A percentile compares a stretch with the other conserved stretches of the same genome.
phyloP scores from a whole-genome alignment of 2,888 invertebrate genomes.

The Drosophila paramelanica region DNA sequence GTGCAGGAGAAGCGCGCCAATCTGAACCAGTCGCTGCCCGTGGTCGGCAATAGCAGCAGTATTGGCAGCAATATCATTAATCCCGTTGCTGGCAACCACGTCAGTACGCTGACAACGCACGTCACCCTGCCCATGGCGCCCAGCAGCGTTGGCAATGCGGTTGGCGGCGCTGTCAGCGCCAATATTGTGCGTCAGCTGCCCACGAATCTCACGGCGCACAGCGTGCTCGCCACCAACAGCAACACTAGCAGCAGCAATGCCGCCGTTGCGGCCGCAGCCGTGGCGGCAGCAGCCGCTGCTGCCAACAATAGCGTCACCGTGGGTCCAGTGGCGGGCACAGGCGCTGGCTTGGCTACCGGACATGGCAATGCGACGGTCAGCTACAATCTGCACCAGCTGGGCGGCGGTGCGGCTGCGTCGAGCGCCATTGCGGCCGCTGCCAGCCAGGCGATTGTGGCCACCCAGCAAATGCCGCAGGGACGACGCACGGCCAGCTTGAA shows the following conservation, averaged over 20 bases:
- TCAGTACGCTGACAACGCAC: conserved; percentile 42
- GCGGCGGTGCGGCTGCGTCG: conserved; percentile 89
- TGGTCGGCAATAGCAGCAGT: conserved; percentile 10
- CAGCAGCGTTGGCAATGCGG: conserved; percentile 14
- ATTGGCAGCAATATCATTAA: conserved; percentile 15
- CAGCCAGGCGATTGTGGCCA: conserved; percentile 97
- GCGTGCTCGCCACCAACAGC: conserved; percentile 22
- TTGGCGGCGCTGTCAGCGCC: conserved; percentile 10
- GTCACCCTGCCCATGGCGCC: conserved; percentile 75
- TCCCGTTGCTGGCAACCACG: conserved; percentile 38
- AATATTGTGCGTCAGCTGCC: conserved; percentile 61
- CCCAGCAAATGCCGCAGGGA: conserved; percentile 98
- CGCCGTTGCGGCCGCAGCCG: conserved; percentile 16
- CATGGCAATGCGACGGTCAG: conserved; percentile 84
- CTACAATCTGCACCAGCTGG: conserved; percentile 92
- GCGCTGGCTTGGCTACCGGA: conserved; percentile 9
- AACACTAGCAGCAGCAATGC: conserved; percentile 10
- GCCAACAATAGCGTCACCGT: conserved; percentile 24
- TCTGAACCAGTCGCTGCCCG: conserved; percentile 67
- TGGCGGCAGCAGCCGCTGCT: conserved; percentile 11
- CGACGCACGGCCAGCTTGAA: conserved; percentile 96
- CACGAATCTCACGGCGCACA: conserved; percentile 46
- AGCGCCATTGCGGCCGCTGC: conserved; percentile 97
- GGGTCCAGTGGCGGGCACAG: background rate
- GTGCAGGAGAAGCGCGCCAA: conserved; percentile 83